Percentiles rank a stretch among this genome's conserved stretches.
These are phyloP conservation scores for Paralichthys olivaceus DNA, from an alignment of 2,113 vertebrate genomes.

Conservation along the genomic window DNA sequence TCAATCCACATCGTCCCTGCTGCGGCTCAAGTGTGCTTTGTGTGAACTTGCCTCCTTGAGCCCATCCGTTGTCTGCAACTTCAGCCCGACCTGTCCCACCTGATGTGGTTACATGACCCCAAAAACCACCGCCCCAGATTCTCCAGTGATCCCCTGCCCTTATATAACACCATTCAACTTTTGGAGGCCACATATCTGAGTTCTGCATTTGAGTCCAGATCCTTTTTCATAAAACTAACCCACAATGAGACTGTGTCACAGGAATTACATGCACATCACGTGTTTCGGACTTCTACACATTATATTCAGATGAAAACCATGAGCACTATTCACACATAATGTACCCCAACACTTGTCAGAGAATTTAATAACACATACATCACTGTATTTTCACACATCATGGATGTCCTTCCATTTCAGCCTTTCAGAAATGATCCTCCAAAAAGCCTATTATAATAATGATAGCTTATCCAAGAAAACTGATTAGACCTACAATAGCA, in stretches of 20 bases:
- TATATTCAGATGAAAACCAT: not conserved
- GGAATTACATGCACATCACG: not conserved
- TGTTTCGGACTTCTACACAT: not conserved
- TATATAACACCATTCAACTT: not conserved
- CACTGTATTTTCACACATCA: slow-evolving; percentile 14
- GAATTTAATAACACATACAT: not conserved
- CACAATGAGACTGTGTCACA: not conserved
- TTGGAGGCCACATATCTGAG: no score
- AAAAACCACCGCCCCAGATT: not conserved
- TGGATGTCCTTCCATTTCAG: slow-evolving; percentile 19
- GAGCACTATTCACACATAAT: not conserved
- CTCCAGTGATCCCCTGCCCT: not conserved
- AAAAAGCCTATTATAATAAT: slow-evolving; percentile 32
- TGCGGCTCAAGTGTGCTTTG: not conserved
- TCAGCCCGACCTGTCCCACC: not conserved
- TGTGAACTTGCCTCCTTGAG: not conserved
- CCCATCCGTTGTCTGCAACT: not conserved
- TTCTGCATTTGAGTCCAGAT: no score
- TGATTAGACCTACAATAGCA: slow-evolving; percentile 20
- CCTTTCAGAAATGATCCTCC: slow-evolving; percentile 11
- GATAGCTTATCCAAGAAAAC: slow-evolving; percentile 34
- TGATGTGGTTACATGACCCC: not conserved
- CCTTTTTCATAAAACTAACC: no score
- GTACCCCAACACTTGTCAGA: not conserved
- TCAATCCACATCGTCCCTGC: not conserved